Percentiles rank a stretch among this genome's conserved stretches.
Evolutionary conservation across 1,140 invertebrate genomes (phyloP).

Genomic region (Lanistes nyassanus): DNA sequence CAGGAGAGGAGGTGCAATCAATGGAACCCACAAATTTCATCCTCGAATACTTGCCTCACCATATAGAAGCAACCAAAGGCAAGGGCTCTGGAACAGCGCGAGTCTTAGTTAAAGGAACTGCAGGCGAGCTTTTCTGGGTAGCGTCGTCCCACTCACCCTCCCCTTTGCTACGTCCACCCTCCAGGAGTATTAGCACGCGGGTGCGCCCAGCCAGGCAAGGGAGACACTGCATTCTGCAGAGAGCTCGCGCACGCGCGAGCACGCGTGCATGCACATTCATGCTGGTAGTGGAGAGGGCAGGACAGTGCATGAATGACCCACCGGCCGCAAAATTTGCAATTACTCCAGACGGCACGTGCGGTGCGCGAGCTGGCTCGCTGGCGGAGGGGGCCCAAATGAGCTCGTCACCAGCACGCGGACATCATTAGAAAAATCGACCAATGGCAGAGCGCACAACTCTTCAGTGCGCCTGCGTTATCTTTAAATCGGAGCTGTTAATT

Average conservation of each 20-base stretch:
- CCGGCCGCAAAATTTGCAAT: conserved; percentile 26
- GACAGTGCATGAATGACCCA: conserved; percentile 8
- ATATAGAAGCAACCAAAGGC: too few species aligned
- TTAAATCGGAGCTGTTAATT: conserved; percentile 24
- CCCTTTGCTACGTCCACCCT: too few species aligned
- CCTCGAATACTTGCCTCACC: too few species aligned
- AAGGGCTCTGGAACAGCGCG: too few species aligned
- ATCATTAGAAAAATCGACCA: conserved; percentile 30
- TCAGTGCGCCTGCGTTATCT: conserved; percentile 13
- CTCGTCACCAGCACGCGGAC: conserved; percentile 13
- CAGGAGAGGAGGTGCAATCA: too few species aligned
- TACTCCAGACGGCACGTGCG: conserved; percentile 20
- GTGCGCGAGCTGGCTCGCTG: neutral
- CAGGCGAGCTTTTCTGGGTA: too few species aligned
- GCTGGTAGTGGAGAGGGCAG: conserved; percentile 15
- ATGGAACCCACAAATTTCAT: too few species aligned
- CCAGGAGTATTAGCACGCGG: too few species aligned
- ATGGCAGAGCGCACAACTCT: conserved; percentile 13
- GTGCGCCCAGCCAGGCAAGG: too few species aligned
- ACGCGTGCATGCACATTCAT: conserved; percentile 18
- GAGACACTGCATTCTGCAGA: too few species aligned
- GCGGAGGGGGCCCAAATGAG: conserved; percentile 21
- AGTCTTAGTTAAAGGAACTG: too few species aligned
- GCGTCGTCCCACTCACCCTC: too few species aligned
- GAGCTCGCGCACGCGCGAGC: conserved; percentile 5